Evolutionary conservation across 2,797 vertebrate genomes (phyloP).

Genomic region (Tachyglossus aculeatus): DNA sequence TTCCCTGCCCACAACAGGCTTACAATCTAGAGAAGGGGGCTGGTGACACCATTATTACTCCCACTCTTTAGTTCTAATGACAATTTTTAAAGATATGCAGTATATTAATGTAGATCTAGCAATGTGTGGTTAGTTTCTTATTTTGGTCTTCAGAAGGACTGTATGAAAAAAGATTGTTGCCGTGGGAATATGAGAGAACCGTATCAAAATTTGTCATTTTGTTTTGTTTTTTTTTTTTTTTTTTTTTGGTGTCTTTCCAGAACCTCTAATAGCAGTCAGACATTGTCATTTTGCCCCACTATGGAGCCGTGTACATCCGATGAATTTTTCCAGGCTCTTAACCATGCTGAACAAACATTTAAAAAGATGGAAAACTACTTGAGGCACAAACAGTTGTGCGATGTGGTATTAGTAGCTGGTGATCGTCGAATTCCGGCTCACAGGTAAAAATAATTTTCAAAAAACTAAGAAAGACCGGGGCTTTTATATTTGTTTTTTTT

Average conservation of each 20-base stretch:
- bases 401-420: slow-evolving; percentile 92
- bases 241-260: slow-evolving; percentile 69
- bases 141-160: slow-evolving; percentile 7
- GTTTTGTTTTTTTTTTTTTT: no score
- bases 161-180: slow-evolving; percentile 1
- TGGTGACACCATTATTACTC: no score
- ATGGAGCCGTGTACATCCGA: slow-evolving; percentile 96
- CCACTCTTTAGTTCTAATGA: no score
- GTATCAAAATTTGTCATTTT: slow-evolving; percentile 17
- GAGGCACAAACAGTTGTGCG: slow-evolving; percentile 91
- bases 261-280: slow-evolving; percentile 90
- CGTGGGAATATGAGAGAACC: neutral
- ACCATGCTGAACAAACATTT: slow-evolving; percentile 94
- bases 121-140: slow-evolving; percentile 1
- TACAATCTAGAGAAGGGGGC: no score
- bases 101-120: no score
- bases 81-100: no score
- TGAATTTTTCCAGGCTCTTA: slow-evolving; percentile 93
- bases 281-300: slow-evolving; percentile 86
- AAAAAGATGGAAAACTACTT: slow-evolving; percentile 97
- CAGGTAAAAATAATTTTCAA: slow-evolving; percentile 77
- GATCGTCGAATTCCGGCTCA: slow-evolving; percentile 96
- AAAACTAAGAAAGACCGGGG: no score
- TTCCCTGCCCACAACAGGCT: no score
- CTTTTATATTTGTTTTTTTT: no score